These are phyloP conservation scores for Tetragnatha versicolor DNA, from an alignment of 1,140 invertebrate genomes.

Conservation along the genomic window DNA sequence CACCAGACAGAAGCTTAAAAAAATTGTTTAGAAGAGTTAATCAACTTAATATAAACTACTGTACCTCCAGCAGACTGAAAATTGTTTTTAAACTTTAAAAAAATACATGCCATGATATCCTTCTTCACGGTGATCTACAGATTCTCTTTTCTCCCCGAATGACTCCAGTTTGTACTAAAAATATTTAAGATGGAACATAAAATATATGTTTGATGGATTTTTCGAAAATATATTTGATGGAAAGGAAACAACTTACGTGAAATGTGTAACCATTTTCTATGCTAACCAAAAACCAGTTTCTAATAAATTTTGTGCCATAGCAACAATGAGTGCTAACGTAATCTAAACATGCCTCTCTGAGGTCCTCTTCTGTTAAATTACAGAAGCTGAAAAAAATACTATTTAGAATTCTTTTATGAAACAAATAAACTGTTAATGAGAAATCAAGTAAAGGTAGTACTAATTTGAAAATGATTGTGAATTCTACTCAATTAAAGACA, in stretches of 20 bases:
- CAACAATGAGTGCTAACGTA: constrained; percentile 68
- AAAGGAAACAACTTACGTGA: constrained; percentile 64
- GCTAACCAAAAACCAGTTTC: constrained; percentile 65
- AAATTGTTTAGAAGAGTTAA: no score
- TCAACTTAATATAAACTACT: no score
- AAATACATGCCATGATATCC: constrained; percentile 63
- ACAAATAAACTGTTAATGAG: no score
- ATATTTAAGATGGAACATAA: not conserved
- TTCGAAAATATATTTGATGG: not conserved
- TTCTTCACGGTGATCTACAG: constrained; percentile 67
- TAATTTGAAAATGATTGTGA: not conserved
- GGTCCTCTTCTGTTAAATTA: constrained; percentile 63
- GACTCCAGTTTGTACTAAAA: constrained; percentile 69
- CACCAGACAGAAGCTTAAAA: no score
- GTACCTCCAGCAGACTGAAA: no score
- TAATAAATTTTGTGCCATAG: constrained; percentile 67
- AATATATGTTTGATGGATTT: not conserved
- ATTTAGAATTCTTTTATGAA: not conserved
- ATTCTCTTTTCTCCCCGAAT: constrained; percentile 68
- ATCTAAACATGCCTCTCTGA: constrained; percentile 64
- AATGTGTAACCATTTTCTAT: constrained; percentile 66
- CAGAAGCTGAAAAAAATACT: not conserved
- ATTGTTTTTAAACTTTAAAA: no score
- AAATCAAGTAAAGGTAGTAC: no score
- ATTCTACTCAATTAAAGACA: not conserved